Evolutionary conservation across 2,113 vertebrate species (phyloP).

Genomic region (Hymenochirus boettgeri): DNA sequence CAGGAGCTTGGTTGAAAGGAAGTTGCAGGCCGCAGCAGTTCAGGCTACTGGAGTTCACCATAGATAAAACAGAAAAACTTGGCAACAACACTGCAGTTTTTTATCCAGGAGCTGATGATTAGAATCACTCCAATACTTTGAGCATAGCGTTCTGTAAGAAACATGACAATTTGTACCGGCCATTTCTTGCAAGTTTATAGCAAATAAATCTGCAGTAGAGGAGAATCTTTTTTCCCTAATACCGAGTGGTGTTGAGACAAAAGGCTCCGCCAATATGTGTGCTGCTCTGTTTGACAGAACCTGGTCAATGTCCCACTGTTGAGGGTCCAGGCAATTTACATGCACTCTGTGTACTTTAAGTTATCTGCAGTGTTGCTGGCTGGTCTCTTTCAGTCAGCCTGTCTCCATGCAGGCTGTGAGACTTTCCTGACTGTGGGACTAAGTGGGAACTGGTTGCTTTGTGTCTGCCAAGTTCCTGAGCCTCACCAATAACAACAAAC

Average conservation of each 20-base stretch:
- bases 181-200: background rate
- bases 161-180: conserved; percentile 10
- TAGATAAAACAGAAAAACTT: background rate
- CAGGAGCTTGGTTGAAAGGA: background rate
- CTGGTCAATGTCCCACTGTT: conserved; percentile 98
- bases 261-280: conserved; percentile 74
- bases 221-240: conserved; percentile 40
- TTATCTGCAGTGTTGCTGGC: conserved; percentile 95
- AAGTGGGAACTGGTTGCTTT: conserved; percentile 63
- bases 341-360: conserved; percentile 91
- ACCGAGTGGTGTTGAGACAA: conserved; percentile 65
- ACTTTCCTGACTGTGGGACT: conserved; percentile 80
- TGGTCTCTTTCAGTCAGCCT: conserved; percentile 88
- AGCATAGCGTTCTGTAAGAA: conserved; percentile 21
- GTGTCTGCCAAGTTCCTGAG: conserved; percentile 72
- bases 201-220: conserved; percentile 26
- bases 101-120: conserved; percentile 8
- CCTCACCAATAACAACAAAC: conserved; percentile 72
- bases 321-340: conserved; percentile 96
- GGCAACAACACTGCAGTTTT: conserved; percentile 6
- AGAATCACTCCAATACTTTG: conserved; percentile 13
- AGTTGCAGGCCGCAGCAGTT: background rate
- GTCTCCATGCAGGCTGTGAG: conserved; percentile 88
- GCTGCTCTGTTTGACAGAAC: conserved; percentile 95
- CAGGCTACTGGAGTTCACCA: conserved; percentile 1